Evolutionary conservation across 2,797 vertebrate species (phyloP).

Genomic region (Psittacula derbiana): DNA sequence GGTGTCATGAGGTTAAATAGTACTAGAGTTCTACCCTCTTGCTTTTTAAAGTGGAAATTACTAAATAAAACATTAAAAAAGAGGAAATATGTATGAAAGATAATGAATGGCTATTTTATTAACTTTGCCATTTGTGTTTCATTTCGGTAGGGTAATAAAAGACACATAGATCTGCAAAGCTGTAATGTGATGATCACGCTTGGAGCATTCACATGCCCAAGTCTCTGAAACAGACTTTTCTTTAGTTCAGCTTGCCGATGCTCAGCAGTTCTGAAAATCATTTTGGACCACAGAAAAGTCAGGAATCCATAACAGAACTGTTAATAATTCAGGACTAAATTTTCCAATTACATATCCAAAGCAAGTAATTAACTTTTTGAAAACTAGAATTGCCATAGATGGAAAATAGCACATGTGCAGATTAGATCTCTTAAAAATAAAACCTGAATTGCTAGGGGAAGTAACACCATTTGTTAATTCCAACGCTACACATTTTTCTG

Average conservation of each 20-base stretch:
- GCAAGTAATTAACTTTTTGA: slow-evolving; percentile 31
- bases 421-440: slow-evolving; percentile 45
- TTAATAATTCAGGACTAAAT: neutral
- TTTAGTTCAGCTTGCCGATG: neutral
- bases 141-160: slow-evolving; percentile 22
- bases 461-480: slow-evolving; percentile 36
- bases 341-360: slow-evolving; percentile 18
- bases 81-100: slow-evolving; percentile 15
- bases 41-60: slow-evolving; percentile 20
- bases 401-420: slow-evolving; percentile 13
- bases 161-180: slow-evolving; percentile 7
- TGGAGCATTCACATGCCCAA: neutral
- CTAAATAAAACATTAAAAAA: slow-evolving; percentile 23
- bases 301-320: neutral
- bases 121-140: neutral
- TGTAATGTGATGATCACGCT: neutral
- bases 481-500: neutral
- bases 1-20: neutral
- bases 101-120: slow-evolving; percentile 32
- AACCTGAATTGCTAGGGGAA: neutral
- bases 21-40: neutral
- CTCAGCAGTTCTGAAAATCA: neutral
- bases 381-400: slow-evolving; percentile 19
- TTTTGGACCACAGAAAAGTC: neutral
- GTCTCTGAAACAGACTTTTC: neutral